Conservation (phyloP, 1,140 invertebrate genomes). For the Metaphire vulgaris region DNA sequence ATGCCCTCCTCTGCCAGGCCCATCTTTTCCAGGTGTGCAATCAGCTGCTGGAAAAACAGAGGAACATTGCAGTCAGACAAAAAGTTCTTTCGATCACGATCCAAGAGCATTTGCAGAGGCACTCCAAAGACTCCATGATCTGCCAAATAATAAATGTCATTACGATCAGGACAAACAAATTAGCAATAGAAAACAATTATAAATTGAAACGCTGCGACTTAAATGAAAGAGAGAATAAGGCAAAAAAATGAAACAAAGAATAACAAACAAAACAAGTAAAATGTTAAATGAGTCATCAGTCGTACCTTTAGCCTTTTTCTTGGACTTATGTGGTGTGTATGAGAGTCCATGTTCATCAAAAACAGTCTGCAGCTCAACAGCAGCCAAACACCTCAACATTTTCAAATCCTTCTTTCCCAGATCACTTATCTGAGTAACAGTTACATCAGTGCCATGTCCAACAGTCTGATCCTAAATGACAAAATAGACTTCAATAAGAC, state of each 20-base stretch:
- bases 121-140: background rate
- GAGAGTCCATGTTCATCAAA: background rate
- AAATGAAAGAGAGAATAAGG: background rate
- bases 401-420: background rate
- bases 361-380: background rate
- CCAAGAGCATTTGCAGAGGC: background rate
- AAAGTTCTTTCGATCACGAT: background rate
- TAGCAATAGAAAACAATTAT: background rate
- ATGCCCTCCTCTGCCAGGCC: background rate
- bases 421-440: background rate
- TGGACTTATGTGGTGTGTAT: background rate
- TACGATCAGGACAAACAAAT: background rate
- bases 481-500: too few species aligned
- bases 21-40: background rate
- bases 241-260: background rate
- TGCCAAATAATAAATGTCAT: background rate
- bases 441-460: background rate
- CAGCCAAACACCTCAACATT: background rate
- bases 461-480: too few species aligned
- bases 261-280: background rate
- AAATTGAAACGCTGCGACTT: background rate
- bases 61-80: background rate
- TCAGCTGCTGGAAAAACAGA: background rate
- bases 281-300: background rate
- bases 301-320: background rate